Evolutionary conservation across 2,888 invertebrate genomes (phyloP).

Genomic region (Parnassius mnemosyne): DNA sequence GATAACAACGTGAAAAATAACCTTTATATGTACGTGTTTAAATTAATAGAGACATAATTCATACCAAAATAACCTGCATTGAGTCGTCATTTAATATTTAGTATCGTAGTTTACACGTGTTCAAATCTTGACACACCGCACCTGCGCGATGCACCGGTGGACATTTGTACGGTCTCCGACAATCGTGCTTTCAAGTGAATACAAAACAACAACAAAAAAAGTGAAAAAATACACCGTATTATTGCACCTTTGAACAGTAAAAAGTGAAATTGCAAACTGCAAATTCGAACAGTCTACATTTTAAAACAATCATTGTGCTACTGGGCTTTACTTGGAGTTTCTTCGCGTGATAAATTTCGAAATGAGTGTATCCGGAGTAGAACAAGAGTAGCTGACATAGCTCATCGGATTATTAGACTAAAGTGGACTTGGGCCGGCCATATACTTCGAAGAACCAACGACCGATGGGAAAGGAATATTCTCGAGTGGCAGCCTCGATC

Average conservation of each 20-base stretch:
- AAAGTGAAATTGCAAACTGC: constrained; percentile 1
- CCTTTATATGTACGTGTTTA: constrained; percentile 23
- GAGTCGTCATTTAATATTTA: constrained; percentile 19
- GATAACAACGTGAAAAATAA: constrained; percentile 18
- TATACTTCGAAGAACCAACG: too few species aligned
- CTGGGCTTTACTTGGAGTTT: too few species aligned
- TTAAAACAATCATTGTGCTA: neutral
- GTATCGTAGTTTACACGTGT: constrained; percentile 17
- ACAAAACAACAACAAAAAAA: constrained; percentile 4
- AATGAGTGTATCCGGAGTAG: too few species aligned
- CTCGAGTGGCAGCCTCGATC: too few species aligned
- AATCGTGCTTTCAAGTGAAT: constrained; percentile 6
- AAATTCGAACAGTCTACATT: neutral
- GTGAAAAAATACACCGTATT: constrained; percentile 6
- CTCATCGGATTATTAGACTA: too few species aligned
- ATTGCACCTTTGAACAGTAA: constrained; percentile 14
- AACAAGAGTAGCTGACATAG: too few species aligned
- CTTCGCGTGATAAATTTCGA: too few species aligned
- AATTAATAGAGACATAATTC: constrained; percentile 28
- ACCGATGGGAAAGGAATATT: too few species aligned
- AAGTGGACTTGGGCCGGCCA: too few species aligned
- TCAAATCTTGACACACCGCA: constrained; percentile 6
- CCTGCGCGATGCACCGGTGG: constrained; percentile 10
- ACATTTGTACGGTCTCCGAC: constrained; percentile 17
- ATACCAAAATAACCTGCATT: constrained; percentile 19